Evolutionary conservation across 2,113 vertebrate species (phyloP).

Genomic region (Xiphophorus maculatus): DNA sequence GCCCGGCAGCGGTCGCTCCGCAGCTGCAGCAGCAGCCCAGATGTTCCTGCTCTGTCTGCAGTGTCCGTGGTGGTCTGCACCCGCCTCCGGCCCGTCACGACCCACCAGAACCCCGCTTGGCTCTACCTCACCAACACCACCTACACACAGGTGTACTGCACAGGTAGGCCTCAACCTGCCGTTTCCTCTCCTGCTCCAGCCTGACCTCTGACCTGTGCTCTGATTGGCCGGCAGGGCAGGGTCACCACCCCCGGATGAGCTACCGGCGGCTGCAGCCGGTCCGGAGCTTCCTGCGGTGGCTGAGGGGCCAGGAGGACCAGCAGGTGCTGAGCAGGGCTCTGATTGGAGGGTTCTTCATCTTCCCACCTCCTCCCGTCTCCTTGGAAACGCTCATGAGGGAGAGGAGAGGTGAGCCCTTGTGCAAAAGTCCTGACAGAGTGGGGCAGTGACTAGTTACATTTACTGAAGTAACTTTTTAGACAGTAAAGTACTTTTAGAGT

Average conservation of each 20-base stretch:
- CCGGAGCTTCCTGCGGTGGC: constrained; percentile 71
- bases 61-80: constrained; percentile 76
- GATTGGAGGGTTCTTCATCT: constrained; percentile 77
- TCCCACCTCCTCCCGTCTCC: constrained; percentile 73
- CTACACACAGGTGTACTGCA: constrained; percentile 68
- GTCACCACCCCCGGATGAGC: constrained; percentile 73
- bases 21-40: too few relatives aligned
- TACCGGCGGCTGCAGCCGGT: constrained; percentile 70
- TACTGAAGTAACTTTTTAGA: too few relatives aligned
- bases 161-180: constrained; percentile 46
- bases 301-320: constrained; percentile 67
- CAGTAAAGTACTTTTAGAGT: too few relatives aligned
- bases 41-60: constrained; percentile 50
- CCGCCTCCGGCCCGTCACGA: constrained; percentile 60
- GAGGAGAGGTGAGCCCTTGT: constrained; percentile 52
- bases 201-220: neutral
- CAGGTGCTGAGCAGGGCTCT: constrained; percentile 66
- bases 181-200: neutral
- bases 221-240: constrained; percentile 48
- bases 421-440: too few relatives aligned
- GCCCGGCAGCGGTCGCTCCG: neutral
- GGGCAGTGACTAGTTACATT: too few relatives aligned
- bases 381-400: constrained; percentile 74
- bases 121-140: constrained; percentile 72
- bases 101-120: neutral